A percentile compares a stretch with the other conserved stretches of the same genome.
phyloP scores from a whole-genome alignment of 2,888 invertebrate species.

The Eueremaeus valkanovi region DNA sequence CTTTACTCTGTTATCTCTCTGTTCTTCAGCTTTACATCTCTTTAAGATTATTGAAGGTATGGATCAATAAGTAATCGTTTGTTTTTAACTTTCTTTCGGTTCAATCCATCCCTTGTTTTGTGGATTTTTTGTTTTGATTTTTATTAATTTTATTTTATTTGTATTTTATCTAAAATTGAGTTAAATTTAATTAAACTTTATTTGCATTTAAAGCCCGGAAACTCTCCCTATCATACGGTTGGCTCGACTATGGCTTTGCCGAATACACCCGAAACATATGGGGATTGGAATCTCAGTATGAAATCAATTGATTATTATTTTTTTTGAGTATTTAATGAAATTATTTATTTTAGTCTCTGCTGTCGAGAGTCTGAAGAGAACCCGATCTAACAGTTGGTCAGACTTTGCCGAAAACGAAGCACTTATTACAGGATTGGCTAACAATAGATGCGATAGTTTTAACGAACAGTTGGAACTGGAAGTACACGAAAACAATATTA shows the following conservation, averaged over 20 bases:
- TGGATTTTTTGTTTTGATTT: not conserved
- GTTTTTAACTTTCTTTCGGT: not conserved
- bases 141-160: not conserved
- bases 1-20: not conserved
- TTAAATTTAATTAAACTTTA: not conserved
- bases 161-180: not conserved
- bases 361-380: conserved; percentile 51
- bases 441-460: not conserved
- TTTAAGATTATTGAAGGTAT: conserved; percentile 31
- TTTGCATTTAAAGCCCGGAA: conserved; percentile 59
- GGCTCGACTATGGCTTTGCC: conserved; percentile 57
- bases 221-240: conserved; percentile 86
- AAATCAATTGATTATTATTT: not conserved
- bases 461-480: conserved; percentile 49
- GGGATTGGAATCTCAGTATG: conserved; percentile 40
- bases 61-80: not conserved
- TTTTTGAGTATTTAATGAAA: not conserved
- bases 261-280: conserved; percentile 48
- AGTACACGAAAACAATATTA: conserved; percentile 51
- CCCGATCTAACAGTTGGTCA: conserved; percentile 80
- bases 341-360: conserved; percentile 38
- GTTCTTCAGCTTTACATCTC: conserved; percentile 23
- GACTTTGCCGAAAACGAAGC: conserved; percentile 67
- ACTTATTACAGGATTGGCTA: not conserved
- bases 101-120: not conserved